Percentiles rank a stretch among this genome's conserved stretches.
Conservation (phyloP, 1,140 invertebrate species). For the Cydia fagiglandana region DNA sequence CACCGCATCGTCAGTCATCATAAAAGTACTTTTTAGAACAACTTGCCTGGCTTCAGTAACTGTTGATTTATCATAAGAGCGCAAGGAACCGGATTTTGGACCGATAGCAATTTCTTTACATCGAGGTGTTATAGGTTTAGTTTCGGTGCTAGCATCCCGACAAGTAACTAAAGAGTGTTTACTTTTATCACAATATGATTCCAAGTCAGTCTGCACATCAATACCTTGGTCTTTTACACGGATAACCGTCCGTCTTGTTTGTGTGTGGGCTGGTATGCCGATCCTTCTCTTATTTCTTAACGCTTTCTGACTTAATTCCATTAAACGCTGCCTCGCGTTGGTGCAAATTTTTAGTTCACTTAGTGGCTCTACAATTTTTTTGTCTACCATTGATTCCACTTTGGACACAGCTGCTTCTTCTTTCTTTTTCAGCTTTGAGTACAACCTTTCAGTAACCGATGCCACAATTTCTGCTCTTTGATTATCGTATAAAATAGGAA, state of each 20-base stretch:
- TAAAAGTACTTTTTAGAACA: conserved; percentile 46
- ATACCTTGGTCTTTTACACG: conserved; percentile 81
- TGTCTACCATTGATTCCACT: conserved; percentile 64
- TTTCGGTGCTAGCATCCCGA: conserved; percentile 66
- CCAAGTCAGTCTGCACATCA: conserved; percentile 77
- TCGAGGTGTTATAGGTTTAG: conserved; percentile 60
- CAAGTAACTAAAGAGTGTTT: conserved; percentile 50
- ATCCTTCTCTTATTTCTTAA: conserved; percentile 80
- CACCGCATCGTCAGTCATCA: conserved; percentile 55
- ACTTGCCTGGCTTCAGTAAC: conserved; percentile 53
- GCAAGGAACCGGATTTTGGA: conserved; percentile 55
- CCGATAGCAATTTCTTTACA: conserved; percentile 72
- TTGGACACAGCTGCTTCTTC: conserved; percentile 77
- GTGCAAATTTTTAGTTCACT: conserved; percentile 79
- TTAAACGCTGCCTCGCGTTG: conserved; percentile 78
- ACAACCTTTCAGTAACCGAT: conserved; percentile 84
- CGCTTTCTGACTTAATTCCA: conserved; percentile 80
- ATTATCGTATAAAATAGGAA: conserved; percentile 66
- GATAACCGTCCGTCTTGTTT: conserved; percentile 79
- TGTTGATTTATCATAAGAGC: conserved; percentile 68
- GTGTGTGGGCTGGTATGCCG: conserved; percentile 80
- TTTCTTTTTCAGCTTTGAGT: conserved; percentile 81
- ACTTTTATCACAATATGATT: conserved; percentile 58
- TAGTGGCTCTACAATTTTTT: conserved; percentile 65
- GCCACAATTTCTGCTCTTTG: conserved; percentile 84